Base-by-base conservation (phyloP, 2,797 vertebrate genomes). In the Atherinosoma microstoma region DNA sequence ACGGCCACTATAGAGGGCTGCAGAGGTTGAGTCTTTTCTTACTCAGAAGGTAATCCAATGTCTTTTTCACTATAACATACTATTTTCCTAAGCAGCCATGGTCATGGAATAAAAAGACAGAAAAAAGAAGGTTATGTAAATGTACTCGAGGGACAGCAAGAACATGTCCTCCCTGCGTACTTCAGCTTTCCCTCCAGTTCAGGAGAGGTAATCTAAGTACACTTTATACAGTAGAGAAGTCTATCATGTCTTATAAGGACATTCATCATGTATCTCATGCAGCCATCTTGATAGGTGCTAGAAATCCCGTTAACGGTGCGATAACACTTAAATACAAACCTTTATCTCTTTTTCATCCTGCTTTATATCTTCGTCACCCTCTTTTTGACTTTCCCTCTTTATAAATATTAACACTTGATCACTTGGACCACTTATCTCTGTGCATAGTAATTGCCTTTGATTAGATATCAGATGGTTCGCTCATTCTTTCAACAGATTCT, bases 321-420 rank as follows among this genome's bases (percentile, higher is more conserved):
- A 88, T 89, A 88, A 87, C 70, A 61, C 76, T 81, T 51, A 12
- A 67, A 82, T 83, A 67, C 58, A 29, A 63, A 62, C 15, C 42
- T 67, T 83, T 80, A 85, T 88, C 85, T 80, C 58, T 30, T 49
- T 58, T 60, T 75, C 51, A 73, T 59, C 59, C 63, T 60, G 34
- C 67, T 67, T 57, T 49, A 49, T 36, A 29, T 71, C 58, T 75
- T 60, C 58, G 47, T 24, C 42, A 65, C 22, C 47, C 64, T 56
- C 29, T 69, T 67, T 84, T 42, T 75, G 49, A 58, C 73, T 82
- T 63, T 18, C 51, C 67, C 38, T 66, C 56, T 73, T 83, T 83
- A 79, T 87, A 76, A 85, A 89, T 84, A 86, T 89, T 86, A 87
- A 89, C 68, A 80, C 64, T 76, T 84, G 64, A 90, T 83, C 78